Evolutionary conservation across 2,888 invertebrate genomes (phyloP), one percentile per base, ranked within the genome.

Genomic region (Drosophila antonietae): DNA sequence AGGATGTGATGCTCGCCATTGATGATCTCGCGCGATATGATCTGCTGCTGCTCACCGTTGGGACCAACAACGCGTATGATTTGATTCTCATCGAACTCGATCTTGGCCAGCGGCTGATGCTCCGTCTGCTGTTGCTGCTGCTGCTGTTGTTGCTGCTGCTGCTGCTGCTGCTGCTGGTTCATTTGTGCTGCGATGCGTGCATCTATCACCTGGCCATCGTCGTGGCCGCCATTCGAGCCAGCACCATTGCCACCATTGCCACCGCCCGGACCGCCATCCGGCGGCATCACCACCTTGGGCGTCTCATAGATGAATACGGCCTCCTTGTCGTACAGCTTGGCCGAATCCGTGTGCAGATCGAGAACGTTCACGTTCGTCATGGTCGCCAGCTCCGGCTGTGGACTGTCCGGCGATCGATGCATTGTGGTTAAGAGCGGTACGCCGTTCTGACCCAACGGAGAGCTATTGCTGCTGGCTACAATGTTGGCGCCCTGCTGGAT

Each of bases 311-410:
- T 93, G 31, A 92, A 93, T 2, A 93, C 93, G 0, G 93, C 91
- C 70, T 93, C 92, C 75, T 93, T 93, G 76, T 93, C 93, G 72
- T 93, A 93, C 5, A 93, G 81, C 73, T 93, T 93, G 12, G 92
- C 90, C 55, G 91, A 91, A 33, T 91, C 90, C 8, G 92, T 92
- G 69, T 93, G 94, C 89, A 95, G 94, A 90, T 97, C 96, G 86
- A 96, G 94, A 43, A 97, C 96, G 90, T 96, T 97, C 79, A 97
- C 97, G 66, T 97, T 97, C 73, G 97, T 97, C 97, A 97, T 97
- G 90, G 97, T 97, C 80, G 97, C 96, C 81, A 97, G 94, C 93
- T 97, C 96, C 75, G 96, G 95, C 85, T 96, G 96, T 85, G 95
- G 96, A 93, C 95, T 93, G 58, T 95, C 95, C 51, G 95, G 95